phyloP scores from a whole-genome alignment of 2,113 vertebrate genomes.

The Orthonyx spaldingii region DNA sequence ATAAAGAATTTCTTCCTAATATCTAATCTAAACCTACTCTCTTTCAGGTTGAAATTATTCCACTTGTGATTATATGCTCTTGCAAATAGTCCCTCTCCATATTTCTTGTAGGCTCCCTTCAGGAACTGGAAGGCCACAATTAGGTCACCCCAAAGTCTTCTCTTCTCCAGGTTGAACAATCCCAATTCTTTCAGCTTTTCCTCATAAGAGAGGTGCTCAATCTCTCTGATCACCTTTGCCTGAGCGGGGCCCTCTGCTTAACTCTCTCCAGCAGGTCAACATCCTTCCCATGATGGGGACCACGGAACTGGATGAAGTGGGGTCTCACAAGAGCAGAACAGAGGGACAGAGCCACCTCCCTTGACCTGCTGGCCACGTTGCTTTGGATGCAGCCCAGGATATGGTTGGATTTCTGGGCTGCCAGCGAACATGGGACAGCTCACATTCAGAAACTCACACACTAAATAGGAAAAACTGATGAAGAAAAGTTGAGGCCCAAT shows the following conservation, averaged over 20 bases:
- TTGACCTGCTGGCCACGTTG: not conserved
- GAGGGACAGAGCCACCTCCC: not conserved
- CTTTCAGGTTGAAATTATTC: not conserved
- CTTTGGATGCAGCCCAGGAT: not conserved
- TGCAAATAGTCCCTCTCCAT: not conserved
- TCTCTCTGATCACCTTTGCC: accelerated
- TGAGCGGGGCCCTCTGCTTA: not conserved
- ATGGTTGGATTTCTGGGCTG: not conserved
- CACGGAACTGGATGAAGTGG: not conserved
- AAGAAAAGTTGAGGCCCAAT: not conserved
- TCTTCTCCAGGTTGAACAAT: not conserved
- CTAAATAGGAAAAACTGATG: not conserved
- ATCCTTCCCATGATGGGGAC: not conserved
- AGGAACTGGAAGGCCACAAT: not conserved
- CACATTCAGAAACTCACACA: not conserved
- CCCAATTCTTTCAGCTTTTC: not conserved
- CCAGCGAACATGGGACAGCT: not conserved
- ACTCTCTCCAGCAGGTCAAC: not conserved
- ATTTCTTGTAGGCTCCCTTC: not conserved
- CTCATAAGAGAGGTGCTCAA: not conserved
- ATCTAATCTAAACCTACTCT: not conserved
- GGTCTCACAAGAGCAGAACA: not conserved
- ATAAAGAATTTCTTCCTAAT: not conserved
- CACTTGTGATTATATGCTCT: not conserved
- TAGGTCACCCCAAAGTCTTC: not conserved